Evolutionary conservation across 2,888 invertebrate genomes (phyloP), one percentile per base, ranked within the genome.

Genomic region (Spisula subtruncata): DNA sequence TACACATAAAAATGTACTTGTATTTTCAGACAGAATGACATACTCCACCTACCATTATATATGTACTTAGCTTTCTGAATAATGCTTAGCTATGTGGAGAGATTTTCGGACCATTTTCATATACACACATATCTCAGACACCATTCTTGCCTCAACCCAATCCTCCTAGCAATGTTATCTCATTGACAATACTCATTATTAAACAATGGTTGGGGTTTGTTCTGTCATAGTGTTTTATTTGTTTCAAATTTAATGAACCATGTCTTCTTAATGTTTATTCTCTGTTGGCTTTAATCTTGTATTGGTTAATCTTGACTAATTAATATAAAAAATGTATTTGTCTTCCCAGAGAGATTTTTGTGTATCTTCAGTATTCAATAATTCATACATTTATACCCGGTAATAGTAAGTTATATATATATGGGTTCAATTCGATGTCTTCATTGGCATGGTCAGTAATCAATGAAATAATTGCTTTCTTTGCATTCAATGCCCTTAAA

Each of bases 81-180:
- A 5, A 66, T 66, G 60, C 60, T 66, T 66, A 66, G 60, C 60
- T 25, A 25, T 66, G 60, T 25, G 8, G 10, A 66, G 60, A 66
- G 60, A 66, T 12, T 25, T 25, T 66, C 25, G 60, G 60, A 66
- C 60, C 60, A 66, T 66, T 20, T 25, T 2, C 25, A 12, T 66
- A n/a, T 25, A 66, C 25, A 66, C 25, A 25, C 25, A 66, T 66
- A n/a, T 66, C 51, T 51, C 41, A 2, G 41, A 41, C 41, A 5
- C 51, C 25, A 66, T 25, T 66, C 60, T 66, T 66, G 60, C 60
- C 60, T 66, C n/a, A 66, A 66, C n/a, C 60, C n/a, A 25, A 66
- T 66, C 25, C 60, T 66, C 25, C 60, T 66, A 25, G 0, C 10
- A 5, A 66, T 66, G 12, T 66, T 25, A 25, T 25, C n/a, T 25